Conservation (phyloP, 1,140 invertebrate genomes). For the Leptinotarsa texana region DNA sequence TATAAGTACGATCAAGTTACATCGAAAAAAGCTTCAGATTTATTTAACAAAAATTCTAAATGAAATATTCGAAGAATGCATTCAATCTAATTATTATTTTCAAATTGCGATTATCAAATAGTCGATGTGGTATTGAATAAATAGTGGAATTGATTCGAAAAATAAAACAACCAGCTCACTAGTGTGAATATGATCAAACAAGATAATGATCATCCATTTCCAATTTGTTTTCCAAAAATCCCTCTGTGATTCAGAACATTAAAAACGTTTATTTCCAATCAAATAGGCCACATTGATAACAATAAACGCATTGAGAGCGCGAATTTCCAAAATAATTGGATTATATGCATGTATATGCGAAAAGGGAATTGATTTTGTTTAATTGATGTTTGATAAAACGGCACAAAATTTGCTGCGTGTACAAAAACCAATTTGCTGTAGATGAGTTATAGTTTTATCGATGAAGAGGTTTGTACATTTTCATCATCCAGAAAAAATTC, state of each 20-base stretch:
- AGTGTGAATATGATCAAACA: background rate
- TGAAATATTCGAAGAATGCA: too few species aligned
- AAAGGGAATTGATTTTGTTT: constrained; percentile 19
- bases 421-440: constrained; percentile 14
- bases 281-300: constrained; percentile 6
- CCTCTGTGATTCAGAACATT: background rate
- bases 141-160: too few species aligned
- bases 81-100: too few species aligned
- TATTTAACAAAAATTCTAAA: too few species aligned
- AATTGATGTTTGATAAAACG: constrained; percentile 25
- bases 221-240: constrained; percentile 10
- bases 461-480: background rate
- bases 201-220: background rate
- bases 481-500: too few species aligned
- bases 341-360: constrained; percentile 16
- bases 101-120: too few species aligned
- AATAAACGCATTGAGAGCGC: constrained; percentile 1
- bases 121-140: too few species aligned
- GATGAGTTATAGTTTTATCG: constrained; percentile 15
- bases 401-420: constrained; percentile 20
- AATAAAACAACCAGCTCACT: too few species aligned
- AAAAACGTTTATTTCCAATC: constrained; percentile 7
- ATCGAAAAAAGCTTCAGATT: too few species aligned
- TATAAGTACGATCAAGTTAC: too few species aligned
- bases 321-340: constrained; percentile 22